A percentile compares a stretch with the other conserved stretches of the same genome.
These are phyloP conservation scores for Leptinotarsa tumamoca DNA, from an alignment of 2,888 invertebrate species.

Conservation along the genomic window DNA sequence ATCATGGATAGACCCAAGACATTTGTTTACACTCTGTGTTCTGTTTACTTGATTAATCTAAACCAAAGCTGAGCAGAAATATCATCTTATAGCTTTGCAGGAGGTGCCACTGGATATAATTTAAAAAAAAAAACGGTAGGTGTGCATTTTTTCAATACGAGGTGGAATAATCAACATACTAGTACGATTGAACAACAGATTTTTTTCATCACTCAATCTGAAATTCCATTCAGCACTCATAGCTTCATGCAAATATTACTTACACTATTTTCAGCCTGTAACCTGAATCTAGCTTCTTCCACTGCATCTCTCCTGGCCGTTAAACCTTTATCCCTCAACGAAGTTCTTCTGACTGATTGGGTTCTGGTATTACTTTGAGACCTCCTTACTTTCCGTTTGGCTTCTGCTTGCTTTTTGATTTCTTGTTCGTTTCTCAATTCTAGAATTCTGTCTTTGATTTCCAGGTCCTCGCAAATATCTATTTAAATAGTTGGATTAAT, in stretches of 20 bases:
- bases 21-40: too few relatives aligned
- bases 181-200: too few relatives aligned
- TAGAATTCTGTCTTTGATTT: conserved; percentile 89
- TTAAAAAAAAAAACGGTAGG: too few relatives aligned
- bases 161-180: too few relatives aligned
- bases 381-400: conserved; percentile 75
- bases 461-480: conserved; percentile 97
- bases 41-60: too few relatives aligned
- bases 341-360: conserved; percentile 93
- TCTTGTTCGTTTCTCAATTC: conserved; percentile 92
- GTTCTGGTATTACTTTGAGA: conserved; percentile 86
- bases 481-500: conserved; percentile 32
- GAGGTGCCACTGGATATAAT: too few relatives aligned
- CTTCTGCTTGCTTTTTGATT: conserved; percentile 74
- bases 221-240: too few relatives aligned
- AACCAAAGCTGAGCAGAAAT: too few relatives aligned
- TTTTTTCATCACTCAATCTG: too few relatives aligned
- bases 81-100: too few relatives aligned
- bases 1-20: too few relatives aligned
- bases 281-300: conserved; percentile 86
- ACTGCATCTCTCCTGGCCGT: conserved; percentile 95
- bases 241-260: conserved; percentile 31
- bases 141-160: too few relatives aligned
- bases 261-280: conserved; percentile 67
- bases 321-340: conserved; percentile 91